Percentiles rank a stretch among this genome's conserved stretches.
Conservation (phyloP, 2,797 vertebrate species). For the Poecilia picta region DNA sequence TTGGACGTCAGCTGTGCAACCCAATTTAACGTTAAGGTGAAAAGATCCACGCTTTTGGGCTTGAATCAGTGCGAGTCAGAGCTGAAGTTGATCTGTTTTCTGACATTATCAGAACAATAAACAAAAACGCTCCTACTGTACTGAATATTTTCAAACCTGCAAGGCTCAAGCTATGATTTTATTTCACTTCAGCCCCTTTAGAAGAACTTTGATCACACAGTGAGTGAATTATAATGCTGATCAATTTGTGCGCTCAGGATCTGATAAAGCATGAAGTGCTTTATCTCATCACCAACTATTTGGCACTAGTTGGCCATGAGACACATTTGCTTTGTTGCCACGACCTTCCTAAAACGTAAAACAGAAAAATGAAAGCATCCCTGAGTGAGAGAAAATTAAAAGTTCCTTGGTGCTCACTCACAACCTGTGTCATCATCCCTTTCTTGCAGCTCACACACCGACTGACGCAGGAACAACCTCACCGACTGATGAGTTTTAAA, state of each 20-base stretch:
- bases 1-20: not conserved
- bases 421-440: conserved; percentile 18
- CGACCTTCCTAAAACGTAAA: not conserved
- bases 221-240: not conserved
- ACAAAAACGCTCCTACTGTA: not conserved
- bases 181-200: not conserved
- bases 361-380: not conserved
- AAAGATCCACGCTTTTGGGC: too few species aligned
- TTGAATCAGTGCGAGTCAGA: not conserved
- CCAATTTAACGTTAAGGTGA: not conserved
- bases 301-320: too few species aligned
- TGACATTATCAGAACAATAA: not conserved
- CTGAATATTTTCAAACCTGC: not conserved
- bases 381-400: conserved; percentile 20
- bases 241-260: not conserved
- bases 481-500: not conserved
- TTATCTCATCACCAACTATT: too few species aligned
- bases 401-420: not conserved
- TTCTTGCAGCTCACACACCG: conserved; percentile 6
- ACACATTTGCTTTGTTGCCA: not conserved
- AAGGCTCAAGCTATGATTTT: not conserved
- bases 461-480: conserved; percentile 4
- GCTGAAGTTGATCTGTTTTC: not conserved
- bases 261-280: not conserved
- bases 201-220: not conserved